phyloP scores from a whole-genome alignment of 2,113 vertebrate genomes.

The Ptilorrhoa leucosticta region DNA sequence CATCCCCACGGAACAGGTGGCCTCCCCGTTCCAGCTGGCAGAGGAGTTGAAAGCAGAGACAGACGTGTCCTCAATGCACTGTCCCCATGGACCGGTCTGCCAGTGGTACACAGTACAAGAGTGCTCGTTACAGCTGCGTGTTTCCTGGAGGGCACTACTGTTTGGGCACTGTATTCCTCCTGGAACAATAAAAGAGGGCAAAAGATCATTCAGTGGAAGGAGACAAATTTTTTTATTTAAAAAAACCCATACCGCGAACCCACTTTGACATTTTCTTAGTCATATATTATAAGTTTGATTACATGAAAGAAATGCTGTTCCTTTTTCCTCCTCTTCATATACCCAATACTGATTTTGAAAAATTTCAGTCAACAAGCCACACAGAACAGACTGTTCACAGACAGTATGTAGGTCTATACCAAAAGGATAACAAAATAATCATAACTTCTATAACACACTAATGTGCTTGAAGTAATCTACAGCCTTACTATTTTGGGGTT shows the following conservation, averaged over 20 bases:
- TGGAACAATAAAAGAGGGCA: slow-evolving; percentile 55
- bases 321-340: neutral
- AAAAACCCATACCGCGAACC: neutral
- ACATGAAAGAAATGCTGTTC: neutral
- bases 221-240: neutral
- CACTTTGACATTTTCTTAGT: neutral
- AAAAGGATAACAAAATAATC: neutral
- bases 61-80: slow-evolving; percentile 87
- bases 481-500: neutral
- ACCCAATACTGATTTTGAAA: neutral
- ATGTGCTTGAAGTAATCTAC: neutral
- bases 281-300: neutral
- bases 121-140: slow-evolving; percentile 91
- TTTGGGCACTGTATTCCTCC: slow-evolving; percentile 89
- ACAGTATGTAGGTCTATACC: neutral
- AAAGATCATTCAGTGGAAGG: neutral
- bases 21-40: slow-evolving; percentile 62
- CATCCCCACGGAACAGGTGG: slow-evolving; percentile 86
- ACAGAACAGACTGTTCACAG: neutral
- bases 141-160: slow-evolving; percentile 86
- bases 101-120: slow-evolving; percentile 96
- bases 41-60: slow-evolving; percentile 82
- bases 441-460: neutral
- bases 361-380: neutral
- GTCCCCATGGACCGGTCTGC: slow-evolving; percentile 92